These are phyloP conservation scores for Ophion ellenae DNA, from an alignment of 2,888 invertebrate genomes.

Conservation along the genomic window DNA sequence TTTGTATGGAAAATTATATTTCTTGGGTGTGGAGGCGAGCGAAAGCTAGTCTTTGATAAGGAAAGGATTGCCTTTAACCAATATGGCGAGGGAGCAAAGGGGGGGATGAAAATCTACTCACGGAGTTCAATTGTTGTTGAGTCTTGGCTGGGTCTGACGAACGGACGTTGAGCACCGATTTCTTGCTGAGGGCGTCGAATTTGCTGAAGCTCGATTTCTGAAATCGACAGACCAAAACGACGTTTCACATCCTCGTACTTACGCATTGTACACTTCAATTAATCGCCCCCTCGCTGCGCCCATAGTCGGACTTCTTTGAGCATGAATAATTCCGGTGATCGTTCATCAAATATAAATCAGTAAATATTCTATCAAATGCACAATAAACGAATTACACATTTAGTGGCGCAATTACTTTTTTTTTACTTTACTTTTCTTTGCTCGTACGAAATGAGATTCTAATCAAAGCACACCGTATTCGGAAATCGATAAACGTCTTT, in stretches of 20 bases:
- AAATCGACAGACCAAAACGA: conserved; percentile 72
- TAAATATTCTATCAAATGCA: background rate
- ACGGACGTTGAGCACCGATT: conserved; percentile 88
- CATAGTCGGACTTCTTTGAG: background rate
- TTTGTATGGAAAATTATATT: background rate
- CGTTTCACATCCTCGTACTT: background rate
- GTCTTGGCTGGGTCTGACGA: conserved; percentile 88
- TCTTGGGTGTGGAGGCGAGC: background rate
- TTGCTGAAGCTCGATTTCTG: conserved; percentile 92
- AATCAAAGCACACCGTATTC: background rate
- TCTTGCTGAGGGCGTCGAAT: conserved; percentile 90
- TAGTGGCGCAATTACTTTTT: background rate
- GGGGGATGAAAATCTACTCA: conserved; percentile 82
- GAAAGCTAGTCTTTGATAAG: no score
- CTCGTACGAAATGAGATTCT: background rate
- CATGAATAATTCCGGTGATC: background rate
- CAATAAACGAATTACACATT: background rate
- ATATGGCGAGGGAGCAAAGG: background rate
- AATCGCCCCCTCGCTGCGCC: conserved; percentile 2
- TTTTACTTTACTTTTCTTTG: background rate
- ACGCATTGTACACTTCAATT: background rate
- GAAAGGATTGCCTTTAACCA: background rate
- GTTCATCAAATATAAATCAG: background rate
- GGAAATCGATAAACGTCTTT: conserved; percentile 25
- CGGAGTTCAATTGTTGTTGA: conserved; percentile 88